Percentiles rank a stretch among this genome's conserved stretches.
Conservation (phyloP, 2,113 vertebrate species). For the Syngnathoides biaculeatus region DNA sequence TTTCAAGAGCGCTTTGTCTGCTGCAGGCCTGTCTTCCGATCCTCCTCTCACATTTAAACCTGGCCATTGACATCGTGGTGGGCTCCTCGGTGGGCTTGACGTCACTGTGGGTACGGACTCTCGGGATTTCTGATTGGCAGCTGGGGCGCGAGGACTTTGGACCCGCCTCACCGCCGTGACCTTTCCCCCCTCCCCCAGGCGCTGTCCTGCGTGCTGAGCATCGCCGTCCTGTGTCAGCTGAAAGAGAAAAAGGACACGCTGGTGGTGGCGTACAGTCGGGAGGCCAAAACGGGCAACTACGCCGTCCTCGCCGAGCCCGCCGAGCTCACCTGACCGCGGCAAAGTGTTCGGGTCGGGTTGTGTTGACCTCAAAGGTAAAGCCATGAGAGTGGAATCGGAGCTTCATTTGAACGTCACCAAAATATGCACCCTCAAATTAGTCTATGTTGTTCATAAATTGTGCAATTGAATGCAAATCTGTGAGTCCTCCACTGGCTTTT, state of each 20-base stretch:
- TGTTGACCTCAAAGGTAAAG: background rate
- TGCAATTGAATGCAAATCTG: background rate
- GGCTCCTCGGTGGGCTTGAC: background rate
- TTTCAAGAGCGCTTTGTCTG: slow-evolving; percentile 4
- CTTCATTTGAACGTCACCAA: background rate
- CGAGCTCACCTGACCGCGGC: slow-evolving; percentile 21
- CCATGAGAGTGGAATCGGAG: background rate
- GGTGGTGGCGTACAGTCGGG: slow-evolving; percentile 39
- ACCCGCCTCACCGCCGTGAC: too few relatives aligned
- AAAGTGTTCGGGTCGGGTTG: background rate
- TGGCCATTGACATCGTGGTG: fast-evolving
- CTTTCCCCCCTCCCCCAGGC: slow-evolving; percentile 33
- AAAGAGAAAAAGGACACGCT: slow-evolving; percentile 24
- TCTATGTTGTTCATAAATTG: background rate
- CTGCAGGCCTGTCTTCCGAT: slow-evolving; percentile 46
- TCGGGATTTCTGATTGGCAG: background rate
- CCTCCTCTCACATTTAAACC: fast-evolving
- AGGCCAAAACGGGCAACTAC: slow-evolving; percentile 53
- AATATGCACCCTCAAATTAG: background rate
- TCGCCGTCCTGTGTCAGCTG: slow-evolving; percentile 39
- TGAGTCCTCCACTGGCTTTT: background rate
- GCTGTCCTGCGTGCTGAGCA: slow-evolving; percentile 21
- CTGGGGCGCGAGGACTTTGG: background rate
- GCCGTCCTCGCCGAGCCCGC: slow-evolving; percentile 5
- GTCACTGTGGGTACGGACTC: slow-evolving; percentile 50